phyloP scores from a whole-genome alignment of 2,113 vertebrate genomes.

The Microcebus lehilahytsara region DNA sequence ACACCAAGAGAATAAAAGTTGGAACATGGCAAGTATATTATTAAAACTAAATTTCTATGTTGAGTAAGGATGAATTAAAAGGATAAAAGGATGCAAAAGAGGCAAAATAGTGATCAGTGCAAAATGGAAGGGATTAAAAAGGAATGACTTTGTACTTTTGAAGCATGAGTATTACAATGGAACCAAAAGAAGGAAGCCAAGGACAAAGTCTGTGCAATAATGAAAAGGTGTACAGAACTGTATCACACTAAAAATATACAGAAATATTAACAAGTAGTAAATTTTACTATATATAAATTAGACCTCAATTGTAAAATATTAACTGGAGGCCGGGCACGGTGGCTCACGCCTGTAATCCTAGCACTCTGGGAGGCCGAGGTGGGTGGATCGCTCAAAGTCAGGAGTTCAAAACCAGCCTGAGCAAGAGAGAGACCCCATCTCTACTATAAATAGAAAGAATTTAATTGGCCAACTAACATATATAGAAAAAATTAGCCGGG shows the following conservation, averaged over 20 bases:
- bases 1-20: conserved; percentile 26
- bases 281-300: background rate
- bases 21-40: background rate
- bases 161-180: background rate
- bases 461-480: no score
- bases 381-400: no score
- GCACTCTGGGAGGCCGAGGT: no score
- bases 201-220: background rate
- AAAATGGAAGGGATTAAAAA: background rate
- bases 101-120: background rate
- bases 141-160: background rate
- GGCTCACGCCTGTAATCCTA: no score
- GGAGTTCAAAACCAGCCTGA: no score
- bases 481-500: no score
- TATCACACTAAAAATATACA: background rate
- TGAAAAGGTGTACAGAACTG: background rate
- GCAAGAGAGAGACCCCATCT: no score
- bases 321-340: background rate
- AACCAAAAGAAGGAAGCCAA: background rate
- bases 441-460: no score
- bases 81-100: background rate
- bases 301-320: background rate
- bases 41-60: background rate
- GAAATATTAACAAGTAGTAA: background rate
- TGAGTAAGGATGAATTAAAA: background rate